phyloP scores from a whole-genome alignment of 2,797 vertebrate species.

The Microtus agrestis region DNA sequence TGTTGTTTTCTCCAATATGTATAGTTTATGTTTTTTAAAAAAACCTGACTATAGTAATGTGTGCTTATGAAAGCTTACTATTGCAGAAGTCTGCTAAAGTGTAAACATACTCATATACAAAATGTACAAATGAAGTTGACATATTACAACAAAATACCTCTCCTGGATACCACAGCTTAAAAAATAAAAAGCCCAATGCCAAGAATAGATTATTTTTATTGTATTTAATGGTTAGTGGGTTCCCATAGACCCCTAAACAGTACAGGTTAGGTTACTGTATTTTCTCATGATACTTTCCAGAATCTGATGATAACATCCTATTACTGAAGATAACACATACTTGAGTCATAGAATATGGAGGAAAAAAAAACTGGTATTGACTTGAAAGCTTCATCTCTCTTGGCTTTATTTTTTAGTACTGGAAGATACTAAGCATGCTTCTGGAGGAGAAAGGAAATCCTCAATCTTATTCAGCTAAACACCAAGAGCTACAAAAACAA shows the following conservation, averaged over 20 bases:
- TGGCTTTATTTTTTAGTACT: not conserved
- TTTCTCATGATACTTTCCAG: not conserved
- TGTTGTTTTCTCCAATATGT: not conserved
- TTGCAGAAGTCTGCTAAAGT: not conserved
- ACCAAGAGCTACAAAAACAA: not conserved
- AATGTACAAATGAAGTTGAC: not conserved
- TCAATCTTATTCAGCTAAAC: not conserved
- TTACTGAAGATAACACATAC: not conserved
- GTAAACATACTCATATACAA: not conserved
- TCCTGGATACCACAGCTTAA: not conserved
- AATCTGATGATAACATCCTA: not conserved
- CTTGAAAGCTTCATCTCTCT: not conserved
- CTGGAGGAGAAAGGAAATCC: not conserved
- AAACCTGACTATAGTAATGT: not conserved
- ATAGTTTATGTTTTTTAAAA: not conserved
- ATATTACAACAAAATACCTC: not conserved
- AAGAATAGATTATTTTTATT: not conserved
- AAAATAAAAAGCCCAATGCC: not conserved
- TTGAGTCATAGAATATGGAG: not conserved
- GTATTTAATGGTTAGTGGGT: not conserved
- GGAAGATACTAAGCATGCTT: not conserved
- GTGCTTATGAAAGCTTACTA: not conserved
- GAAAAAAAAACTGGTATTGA: not conserved
- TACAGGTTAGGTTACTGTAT: not conserved
- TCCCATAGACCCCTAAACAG: not conserved